Base-by-base conservation (phyloP, 2,888 invertebrate genomes). In the Pterostichus niger region DNA sequence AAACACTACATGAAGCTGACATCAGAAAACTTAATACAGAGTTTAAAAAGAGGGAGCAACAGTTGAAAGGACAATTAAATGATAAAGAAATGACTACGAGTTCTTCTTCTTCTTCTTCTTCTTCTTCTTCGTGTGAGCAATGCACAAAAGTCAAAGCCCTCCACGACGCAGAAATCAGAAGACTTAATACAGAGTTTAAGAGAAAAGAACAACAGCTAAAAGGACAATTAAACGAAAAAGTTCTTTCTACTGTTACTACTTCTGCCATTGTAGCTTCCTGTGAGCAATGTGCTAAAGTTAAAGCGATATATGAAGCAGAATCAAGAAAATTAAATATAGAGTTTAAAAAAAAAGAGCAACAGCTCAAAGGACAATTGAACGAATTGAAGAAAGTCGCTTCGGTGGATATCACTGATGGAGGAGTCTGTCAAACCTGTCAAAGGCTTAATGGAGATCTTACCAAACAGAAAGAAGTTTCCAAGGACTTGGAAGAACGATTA, bases 401-500 rank as follows among this genome's bases (percentile, higher is more conserved):
- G 17, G 79, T 49, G 61, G 64, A 61, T 24, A 44, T 9, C 17
- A 33, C 49, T 73, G 68, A 76, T 35, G 68, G 49, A 15, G 75
- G 61, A 10, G 56, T 33, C 49, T 83, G 83, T 64, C 68, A 77
- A 24, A 44, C 54, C 15, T 82, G 82, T 61, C 46, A 64, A 77
- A 76, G 49, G 52, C 33, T 83, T 49, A 52, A 13, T 52, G 49
- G 33, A 24, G 83, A 83, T 10, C 11, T 77, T 3, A 6, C 11
- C 7, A 83, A 83, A 54, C 68, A 68, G 33, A 83, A 83, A 24
- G 83, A 83, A 68, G 11, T 68, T 24, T 35, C 33, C 6, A 83
- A 77, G 54, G 83, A 83, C n/a, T 35, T 83, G 11, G 83, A 83
- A 77, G 77, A 83, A 77, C 77, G 44, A 77, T 44, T 83, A 17